These are phyloP conservation scores for Drosophila watanabei DNA, from an alignment of 1,140 invertebrate species.

Conservation along the genomic window DNA sequence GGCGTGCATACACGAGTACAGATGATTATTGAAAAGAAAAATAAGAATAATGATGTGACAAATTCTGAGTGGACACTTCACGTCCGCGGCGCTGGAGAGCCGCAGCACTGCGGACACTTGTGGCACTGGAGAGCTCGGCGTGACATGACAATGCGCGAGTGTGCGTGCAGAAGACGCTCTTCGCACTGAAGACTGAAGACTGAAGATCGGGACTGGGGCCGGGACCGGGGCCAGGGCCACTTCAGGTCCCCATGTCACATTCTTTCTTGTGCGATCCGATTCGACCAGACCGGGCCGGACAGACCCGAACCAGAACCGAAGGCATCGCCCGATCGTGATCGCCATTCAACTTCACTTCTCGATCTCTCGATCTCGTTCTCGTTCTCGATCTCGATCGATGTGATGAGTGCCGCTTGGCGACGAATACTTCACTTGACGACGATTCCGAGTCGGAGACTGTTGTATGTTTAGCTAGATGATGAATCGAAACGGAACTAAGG, in stretches of 20 bases:
- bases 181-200: conserved; percentile 43
- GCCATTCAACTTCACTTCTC: conserved; percentile 22
- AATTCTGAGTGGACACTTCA: conserved; percentile 80
- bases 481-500: conserved; percentile 15
- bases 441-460: not conserved
- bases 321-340: conserved; percentile 34
- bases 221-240: conserved; percentile 28
- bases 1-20: conserved; percentile 57
- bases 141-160: conserved; percentile 68
- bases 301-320: conserved; percentile 1
- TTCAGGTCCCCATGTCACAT: conserved; percentile 77
- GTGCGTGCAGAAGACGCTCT: conserved; percentile 55
- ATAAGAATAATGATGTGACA: conserved; percentile 83
- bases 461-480: conserved; percentile 11
- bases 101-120: conserved; percentile 19
- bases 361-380: conserved; percentile 4
- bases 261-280: conserved; percentile 38
- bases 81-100: conserved; percentile 25
- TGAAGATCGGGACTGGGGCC: no score
- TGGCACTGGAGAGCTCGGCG: conserved; percentile 44
- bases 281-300: not conserved
- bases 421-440: conserved; percentile 56
- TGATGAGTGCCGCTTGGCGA: conserved; percentile 53
- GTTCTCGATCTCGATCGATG: conserved; percentile 15
- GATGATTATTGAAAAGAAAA: conserved; percentile 81